These are phyloP conservation scores for Heliconius cydno DNA, from an alignment of 2,888 invertebrate species.

Conservation along the genomic window DNA sequence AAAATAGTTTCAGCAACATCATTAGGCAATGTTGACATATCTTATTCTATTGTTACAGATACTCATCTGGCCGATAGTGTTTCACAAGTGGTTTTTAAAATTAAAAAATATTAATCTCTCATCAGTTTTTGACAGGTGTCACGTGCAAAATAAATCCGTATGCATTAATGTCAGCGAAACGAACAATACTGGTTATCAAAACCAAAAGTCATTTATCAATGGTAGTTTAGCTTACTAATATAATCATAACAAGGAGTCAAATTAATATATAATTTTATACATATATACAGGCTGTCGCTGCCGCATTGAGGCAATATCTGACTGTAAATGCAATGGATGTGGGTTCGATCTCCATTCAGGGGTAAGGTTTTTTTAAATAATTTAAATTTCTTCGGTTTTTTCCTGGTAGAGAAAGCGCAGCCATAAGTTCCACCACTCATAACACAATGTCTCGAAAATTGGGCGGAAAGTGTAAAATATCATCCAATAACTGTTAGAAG, in stretches of 20 bases:
- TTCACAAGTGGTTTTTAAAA: slow-evolving; percentile 38
- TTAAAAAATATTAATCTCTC: slow-evolving; percentile 39
- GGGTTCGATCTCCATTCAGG: neutral
- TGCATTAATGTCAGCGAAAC: slow-evolving; percentile 27
- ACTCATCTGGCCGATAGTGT: slow-evolving; percentile 22
- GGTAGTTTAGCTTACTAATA: neutral
- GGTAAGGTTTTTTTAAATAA: too few species aligned
- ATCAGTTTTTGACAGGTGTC: slow-evolving; percentile 41
- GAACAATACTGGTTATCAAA: slow-evolving; percentile 13
- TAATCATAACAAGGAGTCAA: neutral
- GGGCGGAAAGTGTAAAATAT: neutral
- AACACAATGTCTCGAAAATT: neutral
- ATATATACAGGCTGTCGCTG: neutral
- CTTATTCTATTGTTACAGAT: slow-evolving; percentile 29
- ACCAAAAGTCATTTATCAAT: slow-evolving; percentile 16
- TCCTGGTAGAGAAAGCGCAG: neutral
- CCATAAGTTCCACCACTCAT: neutral
- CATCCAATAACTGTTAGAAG: neutral
- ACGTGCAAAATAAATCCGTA: slow-evolving; percentile 37
- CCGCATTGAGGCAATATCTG: neutral
- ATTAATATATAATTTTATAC: neutral
- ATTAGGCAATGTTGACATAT: slow-evolving; percentile 6
- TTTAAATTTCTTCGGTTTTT: neutral
- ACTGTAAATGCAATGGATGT: neutral
- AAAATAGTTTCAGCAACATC: neutral